A percentile compares a stretch with the other conserved stretches of the same genome.
Evolutionary conservation across 2,113 vertebrate genomes (phyloP).

Genomic region (Silurus asotus): DNA sequence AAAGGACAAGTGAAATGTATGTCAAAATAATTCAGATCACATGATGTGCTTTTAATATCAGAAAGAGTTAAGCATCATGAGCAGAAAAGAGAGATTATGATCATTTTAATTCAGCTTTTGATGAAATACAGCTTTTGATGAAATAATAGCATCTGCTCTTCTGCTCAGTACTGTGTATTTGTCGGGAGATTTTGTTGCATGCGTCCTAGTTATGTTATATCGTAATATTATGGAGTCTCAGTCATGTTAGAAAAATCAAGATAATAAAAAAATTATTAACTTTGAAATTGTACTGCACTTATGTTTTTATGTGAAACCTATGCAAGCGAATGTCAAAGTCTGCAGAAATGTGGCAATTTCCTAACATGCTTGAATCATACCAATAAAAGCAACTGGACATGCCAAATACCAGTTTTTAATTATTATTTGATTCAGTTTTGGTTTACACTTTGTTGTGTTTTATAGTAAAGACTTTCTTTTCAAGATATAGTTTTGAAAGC

Average conservation of each 20-base stretch:
- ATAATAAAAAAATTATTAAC: neutral
- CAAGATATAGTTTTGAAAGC: neutral
- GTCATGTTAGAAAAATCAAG: neutral
- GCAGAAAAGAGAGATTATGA: slow-evolving; percentile 21
- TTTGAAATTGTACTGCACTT: neutral
- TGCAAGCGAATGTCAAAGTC: neutral
- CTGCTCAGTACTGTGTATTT: slow-evolving; percentile 15
- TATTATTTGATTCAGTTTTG: neutral
- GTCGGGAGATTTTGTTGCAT: slow-evolving; percentile 13
- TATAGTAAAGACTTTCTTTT: neutral
- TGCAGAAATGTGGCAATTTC: neutral
- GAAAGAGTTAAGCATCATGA: slow-evolving; percentile 27
- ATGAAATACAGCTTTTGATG: slow-evolving; percentile 7
- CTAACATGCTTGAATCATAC: neutral
- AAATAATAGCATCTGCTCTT: slow-evolving; percentile 19
- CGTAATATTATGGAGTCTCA: neutral
- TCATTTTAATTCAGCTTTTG: slow-evolving; percentile 27
- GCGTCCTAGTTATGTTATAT: neutral
- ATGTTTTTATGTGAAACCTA: neutral
- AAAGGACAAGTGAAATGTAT: neutral
- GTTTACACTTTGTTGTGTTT: neutral
- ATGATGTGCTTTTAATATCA: slow-evolving; percentile 3
- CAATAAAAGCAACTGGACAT: neutral
- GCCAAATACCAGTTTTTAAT: neutral
- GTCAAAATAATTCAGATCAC: neutral